Conservation (phyloP, 2,113 vertebrate genomes). For the Lucifuga dentata region DNA sequence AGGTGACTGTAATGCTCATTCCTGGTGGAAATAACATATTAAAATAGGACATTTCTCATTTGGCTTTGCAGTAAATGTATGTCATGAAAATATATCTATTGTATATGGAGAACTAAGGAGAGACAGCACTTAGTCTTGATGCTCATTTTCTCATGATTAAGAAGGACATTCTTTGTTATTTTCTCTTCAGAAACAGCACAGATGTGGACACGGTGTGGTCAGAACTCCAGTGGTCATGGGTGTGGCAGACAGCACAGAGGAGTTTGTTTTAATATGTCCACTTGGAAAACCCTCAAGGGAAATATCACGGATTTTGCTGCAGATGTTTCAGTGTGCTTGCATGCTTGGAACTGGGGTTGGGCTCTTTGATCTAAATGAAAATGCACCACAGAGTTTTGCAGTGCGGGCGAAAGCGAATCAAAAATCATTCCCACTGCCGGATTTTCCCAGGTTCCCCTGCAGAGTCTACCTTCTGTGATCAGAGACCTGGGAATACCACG, state of each 20-base stretch:
- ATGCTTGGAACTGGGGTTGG: constrained; percentile 73
- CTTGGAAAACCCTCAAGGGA: constrained; percentile 62
- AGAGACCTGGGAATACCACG: constrained; percentile 63
- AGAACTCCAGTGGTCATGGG: constrained; percentile 64
- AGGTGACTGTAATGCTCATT: constrained; percentile 12
- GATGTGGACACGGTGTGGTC: constrained; percentile 63
- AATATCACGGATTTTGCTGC: constrained; percentile 63
- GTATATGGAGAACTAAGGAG: background rate
- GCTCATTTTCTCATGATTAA: constrained; percentile 47
- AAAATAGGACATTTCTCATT: background rate
- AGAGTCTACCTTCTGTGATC: constrained; percentile 73
- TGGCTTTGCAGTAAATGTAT: constrained; percentile 19
- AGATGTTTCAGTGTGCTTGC: constrained; percentile 73
- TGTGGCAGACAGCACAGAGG: constrained; percentile 50
- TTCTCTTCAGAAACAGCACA: constrained; percentile 44
- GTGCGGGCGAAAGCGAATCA: constrained; percentile 45
- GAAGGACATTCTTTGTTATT: constrained; percentile 18
- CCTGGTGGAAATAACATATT: constrained; percentile 1
- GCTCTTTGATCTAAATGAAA: constrained; percentile 76
- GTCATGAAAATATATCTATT: constrained; percentile 4
- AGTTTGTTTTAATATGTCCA: constrained; percentile 73
- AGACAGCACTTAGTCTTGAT: background rate
- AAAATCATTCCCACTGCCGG: constrained; percentile 47
- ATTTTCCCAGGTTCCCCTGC: constrained; percentile 71
- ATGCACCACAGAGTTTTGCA: constrained; percentile 65